Percentiles rank a stretch among this genome's conserved stretches.
Evolutionary conservation across 2,888 invertebrate genomes (phyloP).

Genomic region (Hypselothyrea guttata): DNA sequence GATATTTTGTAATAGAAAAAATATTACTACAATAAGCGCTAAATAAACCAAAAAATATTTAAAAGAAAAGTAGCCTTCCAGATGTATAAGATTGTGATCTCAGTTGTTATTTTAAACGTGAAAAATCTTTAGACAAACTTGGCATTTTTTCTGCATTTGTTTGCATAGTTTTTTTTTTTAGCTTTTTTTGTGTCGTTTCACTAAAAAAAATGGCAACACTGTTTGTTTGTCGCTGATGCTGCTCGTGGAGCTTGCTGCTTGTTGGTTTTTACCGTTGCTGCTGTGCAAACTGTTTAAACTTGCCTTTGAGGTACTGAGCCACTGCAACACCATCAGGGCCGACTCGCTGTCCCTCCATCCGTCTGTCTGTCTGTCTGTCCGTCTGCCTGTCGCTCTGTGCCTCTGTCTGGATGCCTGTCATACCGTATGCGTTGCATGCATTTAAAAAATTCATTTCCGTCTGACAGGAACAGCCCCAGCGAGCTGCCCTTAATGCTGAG

Average conservation of each 20-base stretch:
- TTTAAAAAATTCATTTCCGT: constrained; percentile 68
- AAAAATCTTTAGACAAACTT: too few species aligned
- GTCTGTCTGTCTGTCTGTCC: constrained; percentile 14
- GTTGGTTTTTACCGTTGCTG: constrained; percentile 32
- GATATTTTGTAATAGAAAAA: too few species aligned
- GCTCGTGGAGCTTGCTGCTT: constrained; percentile 18
- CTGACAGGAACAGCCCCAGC: constrained; percentile 53
- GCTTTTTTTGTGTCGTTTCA: too few species aligned
- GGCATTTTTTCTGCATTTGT: too few species aligned
- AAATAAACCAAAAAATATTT: too few species aligned
- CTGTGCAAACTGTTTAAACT: constrained; percentile 47
- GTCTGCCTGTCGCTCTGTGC: constrained; percentile 2
- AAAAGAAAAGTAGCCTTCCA: too few species aligned
- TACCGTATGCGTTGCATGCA: constrained; percentile 24
- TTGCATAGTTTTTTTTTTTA: too few species aligned
- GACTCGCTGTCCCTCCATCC: constrained; percentile 13
- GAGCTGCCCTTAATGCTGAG: constrained; percentile 22
- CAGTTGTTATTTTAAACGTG: too few species aligned
- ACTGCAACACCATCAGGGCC: constrained; percentile 14
- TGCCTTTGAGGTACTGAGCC: constrained; percentile 42
- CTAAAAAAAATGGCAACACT: too few species aligned
- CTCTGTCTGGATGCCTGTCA: constrained; percentile 6
- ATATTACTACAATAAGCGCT: too few species aligned
- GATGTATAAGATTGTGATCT: too few species aligned
- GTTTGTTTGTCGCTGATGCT: constrained; percentile 29